A percentile compares a stretch with the other conserved stretches of the same genome.
Evolutionary conservation across 2,797 vertebrate species (phyloP).

Genomic region (Channallabes apus): DNA sequence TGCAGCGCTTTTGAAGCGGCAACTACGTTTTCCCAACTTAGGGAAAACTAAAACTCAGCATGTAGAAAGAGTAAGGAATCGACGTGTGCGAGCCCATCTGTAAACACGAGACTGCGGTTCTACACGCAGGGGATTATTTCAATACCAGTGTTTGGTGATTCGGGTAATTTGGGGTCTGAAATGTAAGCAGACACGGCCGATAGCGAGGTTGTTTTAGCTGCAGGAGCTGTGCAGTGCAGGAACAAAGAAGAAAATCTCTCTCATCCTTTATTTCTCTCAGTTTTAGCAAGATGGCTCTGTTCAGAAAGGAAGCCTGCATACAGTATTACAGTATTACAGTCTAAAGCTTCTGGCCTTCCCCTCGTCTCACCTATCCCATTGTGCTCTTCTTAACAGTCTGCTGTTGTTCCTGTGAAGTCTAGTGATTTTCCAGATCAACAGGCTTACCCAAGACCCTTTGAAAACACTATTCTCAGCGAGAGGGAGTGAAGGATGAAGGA

Average conservation of each 20-base stretch:
- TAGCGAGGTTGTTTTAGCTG: conserved; percentile 44
- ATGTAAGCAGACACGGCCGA: conserved; percentile 40
- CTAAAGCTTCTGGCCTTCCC: conserved; percentile 28
- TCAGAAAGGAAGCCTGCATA: conserved; percentile 4
- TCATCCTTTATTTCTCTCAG: not conserved
- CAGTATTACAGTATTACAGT: conserved; percentile 30
- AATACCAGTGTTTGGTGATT: conserved; percentile 33
- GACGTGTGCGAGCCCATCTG: conserved; percentile 1
- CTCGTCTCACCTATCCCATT: conserved; percentile 50
- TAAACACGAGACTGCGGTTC: conserved; percentile 27
- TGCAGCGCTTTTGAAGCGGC: not conserved
- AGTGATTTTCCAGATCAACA: conserved; percentile 58
- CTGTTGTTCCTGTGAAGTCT: conserved; percentile 47
- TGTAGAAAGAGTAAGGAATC: not conserved
- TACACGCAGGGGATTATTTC: conserved; percentile 44
- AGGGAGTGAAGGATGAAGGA: conserved; percentile 25
- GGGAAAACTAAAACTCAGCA: not conserved
- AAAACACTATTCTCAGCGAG: conserved; percentile 17
- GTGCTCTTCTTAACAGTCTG: conserved; percentile 51
- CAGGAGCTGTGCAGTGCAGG: conserved; percentile 11
- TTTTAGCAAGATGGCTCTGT: not conserved
- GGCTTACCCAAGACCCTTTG: conserved; percentile 46
- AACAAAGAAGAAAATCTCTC: conserved; percentile 4
- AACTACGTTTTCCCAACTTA: conserved; percentile 1
- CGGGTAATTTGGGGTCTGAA: conserved; percentile 47